Conservation (phyloP, 2,113 vertebrate genomes). For the Himantopus leucocephalus region DNA sequence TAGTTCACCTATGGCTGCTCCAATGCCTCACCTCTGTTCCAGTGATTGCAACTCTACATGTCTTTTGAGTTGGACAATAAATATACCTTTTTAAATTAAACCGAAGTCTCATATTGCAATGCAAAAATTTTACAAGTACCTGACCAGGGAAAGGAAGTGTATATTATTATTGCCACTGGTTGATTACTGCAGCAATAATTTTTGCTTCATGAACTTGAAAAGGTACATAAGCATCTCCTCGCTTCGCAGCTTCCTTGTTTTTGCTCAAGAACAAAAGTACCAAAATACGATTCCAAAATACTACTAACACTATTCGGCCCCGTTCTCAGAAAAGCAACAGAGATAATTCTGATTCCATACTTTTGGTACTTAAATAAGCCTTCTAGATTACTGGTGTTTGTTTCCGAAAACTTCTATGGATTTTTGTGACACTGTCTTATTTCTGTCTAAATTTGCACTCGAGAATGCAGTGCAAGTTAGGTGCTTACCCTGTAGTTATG, state of each 20-base stretch:
- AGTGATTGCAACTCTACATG: accelerated
- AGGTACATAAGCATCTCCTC: not conserved
- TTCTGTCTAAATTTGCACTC: not conserved
- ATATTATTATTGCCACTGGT: not conserved
- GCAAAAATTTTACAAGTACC: not conserved
- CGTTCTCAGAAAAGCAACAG: not conserved
- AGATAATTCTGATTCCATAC: not conserved
- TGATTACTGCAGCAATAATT: not conserved
- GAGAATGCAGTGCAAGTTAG: not conserved
- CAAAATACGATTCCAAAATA: not conserved
- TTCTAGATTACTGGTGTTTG: not conserved
- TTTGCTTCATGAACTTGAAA: not conserved
- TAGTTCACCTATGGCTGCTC: not conserved
- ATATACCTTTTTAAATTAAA: not conserved
- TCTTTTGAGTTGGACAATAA: not conserved
- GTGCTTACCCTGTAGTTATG: not conserved
- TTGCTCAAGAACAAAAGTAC: not conserved
- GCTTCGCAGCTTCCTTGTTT: not conserved
- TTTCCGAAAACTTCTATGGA: not conserved
- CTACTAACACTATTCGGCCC: not conserved
- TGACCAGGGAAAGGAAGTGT: not conserved
- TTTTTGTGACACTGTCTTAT: accelerated
- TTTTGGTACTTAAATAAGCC: not conserved
- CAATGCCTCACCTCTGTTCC: not conserved
- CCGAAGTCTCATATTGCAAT: not conserved